These are phyloP conservation scores for Pantherophis alleghaniensis DNA, from an alignment of 2,797 vertebrate genomes.

Conservation along the genomic window DNA sequence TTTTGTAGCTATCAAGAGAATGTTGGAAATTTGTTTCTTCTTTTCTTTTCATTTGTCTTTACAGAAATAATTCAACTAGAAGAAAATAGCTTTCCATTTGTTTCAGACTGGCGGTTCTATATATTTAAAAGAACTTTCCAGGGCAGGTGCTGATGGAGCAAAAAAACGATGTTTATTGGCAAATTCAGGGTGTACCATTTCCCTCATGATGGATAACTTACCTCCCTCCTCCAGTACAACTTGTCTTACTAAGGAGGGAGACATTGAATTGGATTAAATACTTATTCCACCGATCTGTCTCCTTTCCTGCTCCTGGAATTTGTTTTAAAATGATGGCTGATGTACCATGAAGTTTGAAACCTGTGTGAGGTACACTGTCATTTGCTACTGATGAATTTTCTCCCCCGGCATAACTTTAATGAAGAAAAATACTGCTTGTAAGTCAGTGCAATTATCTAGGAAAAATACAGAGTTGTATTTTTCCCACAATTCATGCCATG, in stretches of 20 bases:
- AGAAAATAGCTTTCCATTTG: background rate
- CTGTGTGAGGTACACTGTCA: background rate
- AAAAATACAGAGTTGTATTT: background rate
- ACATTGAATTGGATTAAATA: background rate
- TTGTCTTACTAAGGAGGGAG: background rate
- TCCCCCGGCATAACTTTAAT: background rate
- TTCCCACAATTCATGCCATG: background rate
- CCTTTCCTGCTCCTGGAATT: background rate
- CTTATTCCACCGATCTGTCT: background rate
- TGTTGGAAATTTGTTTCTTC: background rate
- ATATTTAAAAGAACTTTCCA: slow-evolving; percentile 14
- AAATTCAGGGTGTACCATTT: background rate
- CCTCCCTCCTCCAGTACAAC: background rate
- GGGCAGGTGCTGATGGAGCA: slow-evolving; percentile 5
- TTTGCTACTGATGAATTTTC: background rate
- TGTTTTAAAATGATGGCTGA: background rate
- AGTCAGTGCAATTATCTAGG: background rate
- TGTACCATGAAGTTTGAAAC: background rate
- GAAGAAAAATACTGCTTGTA: background rate
- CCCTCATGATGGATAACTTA: background rate
- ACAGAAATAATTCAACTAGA: background rate
- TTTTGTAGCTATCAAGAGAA: background rate
- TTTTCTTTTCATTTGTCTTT: background rate
- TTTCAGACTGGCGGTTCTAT: background rate
- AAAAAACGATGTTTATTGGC: background rate